phyloP scores from a whole-genome alignment of 2,888 invertebrate genomes.

The Brenthis hecate region DNA sequence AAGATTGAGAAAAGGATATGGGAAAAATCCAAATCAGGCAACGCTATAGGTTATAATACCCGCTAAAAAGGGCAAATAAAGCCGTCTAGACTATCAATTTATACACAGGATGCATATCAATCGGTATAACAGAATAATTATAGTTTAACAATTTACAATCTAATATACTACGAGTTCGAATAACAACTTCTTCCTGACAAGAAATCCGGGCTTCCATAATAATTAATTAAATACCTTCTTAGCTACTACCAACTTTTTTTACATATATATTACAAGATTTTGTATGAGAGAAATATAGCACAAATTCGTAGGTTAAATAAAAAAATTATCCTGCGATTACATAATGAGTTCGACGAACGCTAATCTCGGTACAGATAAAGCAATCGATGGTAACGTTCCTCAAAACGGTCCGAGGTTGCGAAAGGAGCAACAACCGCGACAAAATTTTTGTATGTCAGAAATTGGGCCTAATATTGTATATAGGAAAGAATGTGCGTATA shows the following conservation, averaged over 20 bases:
- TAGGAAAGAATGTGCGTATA: no score
- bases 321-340: slow-evolving; percentile 21
- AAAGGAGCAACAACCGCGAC: slow-evolving; percentile 56
- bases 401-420: slow-evolving; percentile 46
- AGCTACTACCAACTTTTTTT: no score
- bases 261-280: no score
- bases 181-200: slow-evolving; percentile 24
- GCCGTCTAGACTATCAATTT: slow-evolving; percentile 37
- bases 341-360: slow-evolving; percentile 42
- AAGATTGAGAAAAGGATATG: no score
- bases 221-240: no score
- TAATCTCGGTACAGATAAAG: slow-evolving; percentile 41
- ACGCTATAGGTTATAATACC: no score
- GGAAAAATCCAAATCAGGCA: no score
- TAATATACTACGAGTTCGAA: slow-evolving; percentile 28
- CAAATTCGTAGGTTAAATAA: background rate
- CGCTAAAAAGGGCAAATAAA: slow-evolving; percentile 15
- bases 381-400: slow-evolving; percentile 21
- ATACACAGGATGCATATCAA: slow-evolving; percentile 35
- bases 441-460: slow-evolving; percentile 50
- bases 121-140: slow-evolving; percentile 31
- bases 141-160: slow-evolving; percentile 31
- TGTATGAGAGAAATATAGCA: background rate
- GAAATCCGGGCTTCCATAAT: background rate
- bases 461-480: background rate